Conservation (phyloP, 2,113 vertebrate genomes). For the Mungos mungo region DNA sequence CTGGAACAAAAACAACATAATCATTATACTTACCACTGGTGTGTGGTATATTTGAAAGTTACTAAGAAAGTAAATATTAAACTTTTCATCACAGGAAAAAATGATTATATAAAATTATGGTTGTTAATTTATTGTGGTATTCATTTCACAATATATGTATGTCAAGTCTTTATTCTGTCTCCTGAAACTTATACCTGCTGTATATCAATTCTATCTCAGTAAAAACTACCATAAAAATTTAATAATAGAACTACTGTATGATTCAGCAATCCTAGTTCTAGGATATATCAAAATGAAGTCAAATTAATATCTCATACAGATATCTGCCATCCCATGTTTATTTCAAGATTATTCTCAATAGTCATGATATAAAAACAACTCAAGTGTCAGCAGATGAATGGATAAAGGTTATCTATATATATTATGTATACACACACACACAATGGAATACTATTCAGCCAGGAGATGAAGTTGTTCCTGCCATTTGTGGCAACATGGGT, state of each 20-base stretch:
- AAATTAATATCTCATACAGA: neutral
- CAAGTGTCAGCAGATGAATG: neutral
- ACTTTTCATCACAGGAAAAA: neutral
- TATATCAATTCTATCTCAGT: neutral
- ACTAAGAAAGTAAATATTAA: neutral
- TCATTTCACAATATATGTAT: neutral
- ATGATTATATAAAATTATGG: neutral
- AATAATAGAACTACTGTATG: neutral
- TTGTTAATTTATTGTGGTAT: neutral
- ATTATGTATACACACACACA: neutral
- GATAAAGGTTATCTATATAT: neutral
- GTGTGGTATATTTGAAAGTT: neutral
- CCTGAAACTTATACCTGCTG: neutral
- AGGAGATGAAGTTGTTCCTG: neutral
- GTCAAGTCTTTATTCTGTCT: neutral
- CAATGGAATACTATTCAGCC: neutral
- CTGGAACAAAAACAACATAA: neutral
- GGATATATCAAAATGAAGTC: neutral
- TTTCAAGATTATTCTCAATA: neutral
- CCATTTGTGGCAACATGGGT: neutral
- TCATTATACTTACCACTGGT: neutral
- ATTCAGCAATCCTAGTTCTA: neutral
- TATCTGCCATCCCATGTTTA: neutral
- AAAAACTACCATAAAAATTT: neutral
- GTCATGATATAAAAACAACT: neutral